Evolutionary conservation across 2,888 invertebrate species (phyloP).

Genomic region (Imbricaverruca yamaguchii): DNA sequence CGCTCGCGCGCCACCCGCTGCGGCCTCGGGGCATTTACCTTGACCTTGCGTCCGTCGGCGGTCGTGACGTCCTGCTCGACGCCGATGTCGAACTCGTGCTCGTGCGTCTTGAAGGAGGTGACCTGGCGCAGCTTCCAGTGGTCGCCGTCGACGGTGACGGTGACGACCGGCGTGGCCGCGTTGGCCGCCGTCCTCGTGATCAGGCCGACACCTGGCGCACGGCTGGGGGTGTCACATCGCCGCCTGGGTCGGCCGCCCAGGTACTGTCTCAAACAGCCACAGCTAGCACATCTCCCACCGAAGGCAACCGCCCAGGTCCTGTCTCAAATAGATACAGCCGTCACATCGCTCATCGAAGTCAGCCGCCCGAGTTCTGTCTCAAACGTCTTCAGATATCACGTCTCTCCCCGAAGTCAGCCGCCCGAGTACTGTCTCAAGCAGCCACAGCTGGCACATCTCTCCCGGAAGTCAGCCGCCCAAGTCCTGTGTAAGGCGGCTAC

Average conservation of each 20-base stretch:
- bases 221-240: background rate
- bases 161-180: slow-evolving; percentile 69
- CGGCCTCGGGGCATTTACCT: background rate
- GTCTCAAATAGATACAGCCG: no score
- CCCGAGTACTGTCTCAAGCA: background rate
- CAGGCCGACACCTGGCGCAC: slow-evolving; percentile 65
- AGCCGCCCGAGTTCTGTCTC: no score
- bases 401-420: no score
- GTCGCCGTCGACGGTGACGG: slow-evolving; percentile 61
- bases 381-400: no score
- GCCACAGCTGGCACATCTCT: no score
- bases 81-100: slow-evolving; percentile 48
- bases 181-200: slow-evolving; percentile 80
- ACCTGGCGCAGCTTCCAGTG: slow-evolving; percentile 69
- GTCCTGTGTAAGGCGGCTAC: no score
- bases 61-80: background rate
- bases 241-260: background rate
- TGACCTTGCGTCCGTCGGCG: slow-evolving; percentile 18
- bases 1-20: no score
- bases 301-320: no score
- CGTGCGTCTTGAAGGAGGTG: slow-evolving; percentile 75
- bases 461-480: no score
- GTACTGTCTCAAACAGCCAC: no score
- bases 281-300: no score
- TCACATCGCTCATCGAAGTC: no score